Percentiles rank a stretch among this genome's conserved stretches.
phyloP scores from a whole-genome alignment of 2,888 invertebrate species.

The Stratiomys singularior region DNA sequence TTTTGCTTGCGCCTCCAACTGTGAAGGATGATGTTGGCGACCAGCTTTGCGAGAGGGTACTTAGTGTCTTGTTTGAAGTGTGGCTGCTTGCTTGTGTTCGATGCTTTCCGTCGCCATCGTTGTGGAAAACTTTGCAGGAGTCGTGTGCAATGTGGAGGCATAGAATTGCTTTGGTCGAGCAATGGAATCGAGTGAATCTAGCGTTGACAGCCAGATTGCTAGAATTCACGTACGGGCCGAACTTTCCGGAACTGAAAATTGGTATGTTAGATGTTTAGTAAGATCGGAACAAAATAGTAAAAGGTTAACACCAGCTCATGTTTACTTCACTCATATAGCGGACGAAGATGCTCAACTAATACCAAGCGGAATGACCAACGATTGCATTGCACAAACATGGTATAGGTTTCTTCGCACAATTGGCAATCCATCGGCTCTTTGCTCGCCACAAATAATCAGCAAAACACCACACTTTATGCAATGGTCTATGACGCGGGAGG shows the following conservation, averaged over 20 bases:
- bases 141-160: slow-evolving; percentile 95
- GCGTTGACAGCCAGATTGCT: slow-evolving; percentile 87
- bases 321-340: slow-evolving; percentile 67
- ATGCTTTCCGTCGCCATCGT: slow-evolving; percentile 93
- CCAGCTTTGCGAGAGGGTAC: slow-evolving; percentile 91
- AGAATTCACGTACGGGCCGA: slow-evolving; percentile 88
- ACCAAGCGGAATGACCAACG: slow-evolving; percentile 84
- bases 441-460: slow-evolving; percentile 81
- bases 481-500: slow-evolving; percentile 83
- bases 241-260: slow-evolving; percentile 82
- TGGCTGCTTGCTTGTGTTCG: slow-evolving; percentile 71
- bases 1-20: slow-evolving; percentile 90
- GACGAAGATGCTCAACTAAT: slow-evolving; percentile 88
- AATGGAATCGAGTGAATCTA: slow-evolving; percentile 94
- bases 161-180: slow-evolving; percentile 89
- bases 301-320: neutral
- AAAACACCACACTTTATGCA: slow-evolving; percentile 75
- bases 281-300: neutral
- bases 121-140: slow-evolving; percentile 95
- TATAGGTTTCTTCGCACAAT: slow-evolving; percentile 93
- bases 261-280: slow-evolving; percentile 65
- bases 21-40: slow-evolving; percentile 96
- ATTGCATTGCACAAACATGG: slow-evolving; percentile 95
- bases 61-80: slow-evolving; percentile 93
- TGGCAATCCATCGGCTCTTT: slow-evolving; percentile 93